These are phyloP conservation scores for Agonopterix subpropinquella DNA, from an alignment of 2,888 invertebrate species.

Conservation along the genomic window DNA sequence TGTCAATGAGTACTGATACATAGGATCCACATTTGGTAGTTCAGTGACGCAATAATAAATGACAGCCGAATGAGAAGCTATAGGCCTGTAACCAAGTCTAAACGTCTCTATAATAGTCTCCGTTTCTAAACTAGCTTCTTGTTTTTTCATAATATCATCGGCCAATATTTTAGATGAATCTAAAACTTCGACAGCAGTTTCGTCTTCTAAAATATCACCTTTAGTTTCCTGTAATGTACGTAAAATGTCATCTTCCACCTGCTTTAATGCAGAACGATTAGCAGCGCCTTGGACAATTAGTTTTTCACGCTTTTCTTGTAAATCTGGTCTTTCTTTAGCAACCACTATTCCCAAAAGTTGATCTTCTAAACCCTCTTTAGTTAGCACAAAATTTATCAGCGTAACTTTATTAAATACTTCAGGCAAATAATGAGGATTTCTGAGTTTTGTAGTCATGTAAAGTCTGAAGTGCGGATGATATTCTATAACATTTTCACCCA, in stretches of 20 bases:
- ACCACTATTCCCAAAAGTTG: constrained; percentile 90
- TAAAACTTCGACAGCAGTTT: constrained; percentile 89
- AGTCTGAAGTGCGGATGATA: constrained; percentile 85
- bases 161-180: constrained; percentile 90
- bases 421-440: constrained; percentile 90
- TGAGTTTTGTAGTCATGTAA: constrained; percentile 87
- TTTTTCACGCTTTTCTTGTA: constrained; percentile 87
- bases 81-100: constrained; percentile 83
- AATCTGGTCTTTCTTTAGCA: constrained; percentile 88
- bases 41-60: constrained; percentile 90
- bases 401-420: constrained; percentile 90
- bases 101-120: constrained; percentile 86
- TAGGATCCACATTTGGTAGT: constrained; percentile 88
- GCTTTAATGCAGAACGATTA: constrained; percentile 86
- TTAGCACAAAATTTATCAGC: constrained; percentile 88
- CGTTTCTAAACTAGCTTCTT: constrained; percentile 84
- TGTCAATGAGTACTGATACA: constrained; percentile 91
- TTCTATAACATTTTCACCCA: constrained; percentile 86
- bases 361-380: constrained; percentile 88
- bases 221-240: constrained; percentile 87
- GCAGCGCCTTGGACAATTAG: constrained; percentile 86
- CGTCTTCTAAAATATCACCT: constrained; percentile 94
- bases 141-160: constrained; percentile 88
- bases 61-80: constrained; percentile 86
- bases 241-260: constrained; percentile 92